These are phyloP conservation scores for Takifugu rubripes DNA, from an alignment of 2,797 vertebrate species.

Conservation along the genomic window DNA sequence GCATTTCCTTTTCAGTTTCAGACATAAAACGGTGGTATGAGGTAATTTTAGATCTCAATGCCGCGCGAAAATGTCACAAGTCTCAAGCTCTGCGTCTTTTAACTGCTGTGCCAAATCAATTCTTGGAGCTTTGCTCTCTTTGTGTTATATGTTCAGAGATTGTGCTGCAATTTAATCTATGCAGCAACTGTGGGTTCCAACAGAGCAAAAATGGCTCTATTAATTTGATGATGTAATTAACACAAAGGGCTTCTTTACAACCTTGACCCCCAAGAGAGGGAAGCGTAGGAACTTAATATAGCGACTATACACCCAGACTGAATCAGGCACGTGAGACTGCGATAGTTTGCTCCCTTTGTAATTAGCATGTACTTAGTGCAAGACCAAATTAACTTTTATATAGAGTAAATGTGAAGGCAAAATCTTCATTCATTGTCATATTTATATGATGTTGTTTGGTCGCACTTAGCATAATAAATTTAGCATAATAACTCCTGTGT, in stretches of 20 bases:
- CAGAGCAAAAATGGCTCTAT: background rate
- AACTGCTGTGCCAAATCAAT: background rate
- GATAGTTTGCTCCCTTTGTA: no score
- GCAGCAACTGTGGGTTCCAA: background rate
- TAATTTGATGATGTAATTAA: slow-evolving; percentile 1
- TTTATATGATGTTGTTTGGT: no score
- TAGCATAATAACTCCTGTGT: no score
- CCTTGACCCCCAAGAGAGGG: slow-evolving; percentile 10
- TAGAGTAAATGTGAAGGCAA: no score
- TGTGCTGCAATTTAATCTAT: background rate
- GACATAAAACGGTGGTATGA: no score
- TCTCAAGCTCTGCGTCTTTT: background rate
- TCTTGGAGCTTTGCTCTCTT: background rate
- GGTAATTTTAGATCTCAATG: background rate
- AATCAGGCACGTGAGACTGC: slow-evolving; percentile 1
- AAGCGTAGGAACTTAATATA: background rate
- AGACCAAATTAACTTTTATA: no score
- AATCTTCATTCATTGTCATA: no score
- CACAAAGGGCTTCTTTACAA: background rate
- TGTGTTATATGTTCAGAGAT: background rate
- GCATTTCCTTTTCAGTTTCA: no score
- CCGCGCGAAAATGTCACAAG: background rate
- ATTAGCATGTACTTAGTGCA: no score
- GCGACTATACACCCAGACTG: background rate
- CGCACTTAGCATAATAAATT: no score